These are phyloP conservation scores for Hyposoter dolosus DNA, from an alignment of 2,888 invertebrate species.

Conservation along the genomic window DNA sequence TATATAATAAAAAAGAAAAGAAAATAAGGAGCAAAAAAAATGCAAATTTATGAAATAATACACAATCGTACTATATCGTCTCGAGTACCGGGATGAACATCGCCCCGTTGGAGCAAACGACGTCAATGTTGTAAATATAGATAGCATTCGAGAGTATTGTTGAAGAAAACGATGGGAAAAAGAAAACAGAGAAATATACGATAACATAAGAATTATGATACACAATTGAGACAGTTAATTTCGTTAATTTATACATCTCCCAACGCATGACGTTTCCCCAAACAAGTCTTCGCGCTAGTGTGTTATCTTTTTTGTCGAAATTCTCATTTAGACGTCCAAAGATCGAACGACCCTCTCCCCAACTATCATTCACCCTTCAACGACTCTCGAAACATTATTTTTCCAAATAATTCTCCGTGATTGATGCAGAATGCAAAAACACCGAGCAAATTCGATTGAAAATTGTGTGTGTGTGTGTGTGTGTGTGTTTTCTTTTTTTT, in stretches of 20 bases:
- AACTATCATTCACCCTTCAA: conserved; percentile 16
- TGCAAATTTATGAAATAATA: conserved; percentile 2
- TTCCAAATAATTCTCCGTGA: conserved; percentile 53
- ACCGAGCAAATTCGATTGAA: conserved; percentile 3
- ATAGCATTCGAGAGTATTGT: conserved; percentile 62
- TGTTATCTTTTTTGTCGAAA: conserved; percentile 21
- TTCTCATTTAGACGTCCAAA: conserved; percentile 32
- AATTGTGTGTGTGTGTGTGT: background rate
- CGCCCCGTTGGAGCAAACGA: conserved; percentile 32
- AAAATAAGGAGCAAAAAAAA: conserved; percentile 3
- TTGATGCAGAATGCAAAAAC: conserved; percentile 28
- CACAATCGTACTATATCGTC: conserved; percentile 35
- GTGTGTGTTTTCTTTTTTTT: background rate
- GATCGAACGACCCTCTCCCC: background rate
- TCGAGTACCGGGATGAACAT: conserved; percentile 35
- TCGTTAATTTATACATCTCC: conserved; percentile 41
- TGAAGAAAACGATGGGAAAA: conserved; percentile 19
- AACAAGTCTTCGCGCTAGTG: conserved; percentile 26
- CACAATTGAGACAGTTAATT: conserved; percentile 38
- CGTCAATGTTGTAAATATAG: conserved; percentile 68
- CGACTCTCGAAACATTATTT: conserved; percentile 65
- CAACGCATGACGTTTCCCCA: background rate
- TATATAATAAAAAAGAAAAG: conserved; percentile 15
- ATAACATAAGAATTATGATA: conserved; percentile 45
- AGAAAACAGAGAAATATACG: conserved; percentile 40